Evolutionary conservation across 2,113 vertebrate genomes (phyloP).

Genomic region (Salvelinus fontinalis): DNA sequence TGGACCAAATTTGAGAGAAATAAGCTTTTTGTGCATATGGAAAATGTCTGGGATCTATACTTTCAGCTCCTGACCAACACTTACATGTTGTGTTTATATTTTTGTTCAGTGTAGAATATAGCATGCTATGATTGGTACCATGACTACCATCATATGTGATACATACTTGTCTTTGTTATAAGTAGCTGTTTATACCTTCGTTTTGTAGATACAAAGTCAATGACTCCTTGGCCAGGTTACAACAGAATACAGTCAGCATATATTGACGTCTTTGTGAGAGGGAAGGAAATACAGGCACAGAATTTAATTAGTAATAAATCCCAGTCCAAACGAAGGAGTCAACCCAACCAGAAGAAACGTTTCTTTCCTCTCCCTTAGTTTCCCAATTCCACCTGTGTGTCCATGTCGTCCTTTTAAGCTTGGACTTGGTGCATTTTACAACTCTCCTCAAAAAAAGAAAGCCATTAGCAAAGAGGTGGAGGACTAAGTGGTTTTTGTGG

Average conservation of each 20-base stretch:
- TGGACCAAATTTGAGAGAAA: no score
- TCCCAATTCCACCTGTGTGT: constrained; percentile 29
- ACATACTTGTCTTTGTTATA: not conserved
- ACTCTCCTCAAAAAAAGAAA: constrained; percentile 62
- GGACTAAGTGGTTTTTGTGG: constrained; percentile 75
- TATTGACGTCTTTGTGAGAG: not conserved
- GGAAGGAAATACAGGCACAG: not conserved
- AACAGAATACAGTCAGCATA: not conserved
- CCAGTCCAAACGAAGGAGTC: constrained; percentile 11
- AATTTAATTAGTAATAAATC: not conserved
- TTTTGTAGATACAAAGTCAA: not conserved
- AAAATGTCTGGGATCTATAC: no score
- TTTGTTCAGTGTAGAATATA: no score
- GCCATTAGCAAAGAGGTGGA: constrained; percentile 62
- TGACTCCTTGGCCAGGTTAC: not conserved
- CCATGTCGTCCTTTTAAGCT: constrained; percentile 59
- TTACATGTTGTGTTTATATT: no score
- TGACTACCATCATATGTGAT: not conserved
- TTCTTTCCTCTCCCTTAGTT: constrained; percentile 16
- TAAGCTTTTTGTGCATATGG: no score
- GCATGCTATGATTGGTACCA: not conserved
- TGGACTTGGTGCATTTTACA: constrained; percentile 41
- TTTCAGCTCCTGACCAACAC: no score
- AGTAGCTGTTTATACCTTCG: not conserved
- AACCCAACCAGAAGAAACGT: constrained; percentile 32